Conservation (phyloP, 2,113 vertebrate species). For the Alethe diademata region DNA sequence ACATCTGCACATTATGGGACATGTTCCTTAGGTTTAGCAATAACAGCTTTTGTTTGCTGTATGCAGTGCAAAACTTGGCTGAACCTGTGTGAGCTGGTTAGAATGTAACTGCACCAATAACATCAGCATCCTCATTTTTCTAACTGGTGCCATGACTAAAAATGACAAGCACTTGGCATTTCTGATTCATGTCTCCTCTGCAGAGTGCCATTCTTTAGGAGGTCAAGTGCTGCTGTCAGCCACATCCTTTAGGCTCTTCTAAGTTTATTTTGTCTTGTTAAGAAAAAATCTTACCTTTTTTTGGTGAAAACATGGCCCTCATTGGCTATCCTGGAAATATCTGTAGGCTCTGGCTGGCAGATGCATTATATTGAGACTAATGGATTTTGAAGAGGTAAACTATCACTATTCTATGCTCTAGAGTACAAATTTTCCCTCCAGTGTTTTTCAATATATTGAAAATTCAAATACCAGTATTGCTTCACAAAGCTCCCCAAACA, state of each 20-base stretch:
- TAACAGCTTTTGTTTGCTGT: background rate
- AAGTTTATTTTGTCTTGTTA: background rate
- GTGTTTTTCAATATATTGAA: background rate
- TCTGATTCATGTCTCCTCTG: background rate
- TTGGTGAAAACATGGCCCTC: background rate
- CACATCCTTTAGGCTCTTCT: background rate
- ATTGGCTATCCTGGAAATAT: background rate
- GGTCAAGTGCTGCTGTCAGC: background rate
- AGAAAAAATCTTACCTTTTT: background rate
- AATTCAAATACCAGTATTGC: background rate
- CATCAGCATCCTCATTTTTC: background rate
- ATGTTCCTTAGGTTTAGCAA: background rate
- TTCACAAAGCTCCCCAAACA: background rate
- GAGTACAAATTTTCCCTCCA: background rate
- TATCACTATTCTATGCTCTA: background rate
- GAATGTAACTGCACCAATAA: background rate
- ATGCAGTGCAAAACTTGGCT: background rate
- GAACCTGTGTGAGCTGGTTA: background rate
- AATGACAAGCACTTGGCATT: background rate
- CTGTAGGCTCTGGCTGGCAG: background rate
- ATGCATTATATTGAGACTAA: background rate
- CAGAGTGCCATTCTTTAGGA: background rate
- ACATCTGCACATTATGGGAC: background rate
- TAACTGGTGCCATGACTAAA: background rate
- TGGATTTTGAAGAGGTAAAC: background rate